These are phyloP conservation scores for Todiramphus chloris DNA, from an alignment of 2,113 vertebrate species.

Conservation along the genomic window DNA sequence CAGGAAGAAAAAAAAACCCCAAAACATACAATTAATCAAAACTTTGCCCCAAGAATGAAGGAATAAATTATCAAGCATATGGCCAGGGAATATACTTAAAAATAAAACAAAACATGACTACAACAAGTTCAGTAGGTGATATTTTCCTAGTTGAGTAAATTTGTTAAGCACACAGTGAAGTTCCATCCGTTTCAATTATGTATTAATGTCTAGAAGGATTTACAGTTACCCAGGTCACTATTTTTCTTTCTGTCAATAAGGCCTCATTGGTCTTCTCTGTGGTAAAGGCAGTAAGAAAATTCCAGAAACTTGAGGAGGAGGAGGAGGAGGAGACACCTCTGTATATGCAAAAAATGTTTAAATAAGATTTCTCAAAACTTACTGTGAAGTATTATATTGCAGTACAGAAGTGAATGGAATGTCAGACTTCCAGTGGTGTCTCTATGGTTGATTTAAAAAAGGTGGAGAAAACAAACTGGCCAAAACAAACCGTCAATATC, in stretches of 20 bases:
- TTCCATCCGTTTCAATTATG: background rate
- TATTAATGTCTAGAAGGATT: background rate
- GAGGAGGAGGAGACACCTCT: background rate
- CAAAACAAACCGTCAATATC: background rate
- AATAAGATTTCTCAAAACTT: background rate
- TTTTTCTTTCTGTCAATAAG: background rate
- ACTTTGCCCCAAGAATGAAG: background rate
- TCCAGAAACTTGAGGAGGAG: background rate
- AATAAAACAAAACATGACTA: background rate
- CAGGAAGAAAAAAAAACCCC: background rate
- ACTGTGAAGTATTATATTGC: background rate
- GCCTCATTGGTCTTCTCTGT: background rate
- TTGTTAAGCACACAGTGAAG: background rate
- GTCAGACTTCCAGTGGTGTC: background rate
- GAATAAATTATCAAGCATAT: background rate
- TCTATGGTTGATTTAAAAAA: constrained; percentile 14
- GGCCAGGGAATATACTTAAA: background rate
- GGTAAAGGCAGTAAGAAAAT: background rate
- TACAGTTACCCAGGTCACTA: background rate
- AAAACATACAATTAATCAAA: background rate
- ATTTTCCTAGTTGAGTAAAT: background rate
- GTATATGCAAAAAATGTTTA: background rate
- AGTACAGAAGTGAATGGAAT: background rate
- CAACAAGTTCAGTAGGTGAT: background rate
- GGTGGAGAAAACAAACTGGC: background rate